Conservation (phyloP, 2,113 vertebrate species). For the Rhipidura dahli region DNA sequence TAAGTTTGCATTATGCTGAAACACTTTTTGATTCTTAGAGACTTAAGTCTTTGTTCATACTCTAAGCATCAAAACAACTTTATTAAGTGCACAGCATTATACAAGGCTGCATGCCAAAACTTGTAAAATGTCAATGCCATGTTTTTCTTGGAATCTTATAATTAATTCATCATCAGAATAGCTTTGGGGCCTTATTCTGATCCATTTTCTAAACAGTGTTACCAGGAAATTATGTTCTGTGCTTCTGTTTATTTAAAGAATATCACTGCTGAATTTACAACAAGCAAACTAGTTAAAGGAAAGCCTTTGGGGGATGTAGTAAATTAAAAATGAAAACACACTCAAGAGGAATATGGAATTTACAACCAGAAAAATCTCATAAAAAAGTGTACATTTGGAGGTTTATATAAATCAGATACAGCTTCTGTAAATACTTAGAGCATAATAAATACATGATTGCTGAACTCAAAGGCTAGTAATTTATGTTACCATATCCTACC, state of each 20-base stretch:
- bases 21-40: not conserved
- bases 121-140: slow-evolving; percentile 45
- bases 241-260: slow-evolving; percentile 61
- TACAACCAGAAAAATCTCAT: slow-evolving; percentile 10
- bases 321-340: slow-evolving; percentile 66
- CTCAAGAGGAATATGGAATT: slow-evolving; percentile 32
- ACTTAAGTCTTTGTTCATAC: not conserved
- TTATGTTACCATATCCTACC: not conserved
- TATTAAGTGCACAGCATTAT: slow-evolving; percentile 24
- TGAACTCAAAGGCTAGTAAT: not conserved
- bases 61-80: slow-evolving; percentile 15
- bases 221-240: slow-evolving; percentile 46
- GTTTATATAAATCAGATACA: slow-evolving; percentile 51
- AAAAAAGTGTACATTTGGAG: slow-evolving; percentile 7
- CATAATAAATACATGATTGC: slow-evolving; percentile 26
- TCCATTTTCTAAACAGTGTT: slow-evolving; percentile 52
- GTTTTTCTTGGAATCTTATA: slow-evolving; percentile 32
- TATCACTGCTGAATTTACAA: slow-evolving; percentile 54
- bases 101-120: slow-evolving; percentile 23
- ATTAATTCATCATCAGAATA: slow-evolving; percentile 65
- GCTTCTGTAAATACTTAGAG: slow-evolving; percentile 37
- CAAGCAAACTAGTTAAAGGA: slow-evolving; percentile 54
- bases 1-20: not conserved
- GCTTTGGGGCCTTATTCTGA: slow-evolving; percentile 44
- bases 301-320: slow-evolving; percentile 31